Evolutionary conservation across 2,888 invertebrate genomes (phyloP), one percentile per base, ranked within the genome.

Genomic region (Agrochola litura): DNA sequence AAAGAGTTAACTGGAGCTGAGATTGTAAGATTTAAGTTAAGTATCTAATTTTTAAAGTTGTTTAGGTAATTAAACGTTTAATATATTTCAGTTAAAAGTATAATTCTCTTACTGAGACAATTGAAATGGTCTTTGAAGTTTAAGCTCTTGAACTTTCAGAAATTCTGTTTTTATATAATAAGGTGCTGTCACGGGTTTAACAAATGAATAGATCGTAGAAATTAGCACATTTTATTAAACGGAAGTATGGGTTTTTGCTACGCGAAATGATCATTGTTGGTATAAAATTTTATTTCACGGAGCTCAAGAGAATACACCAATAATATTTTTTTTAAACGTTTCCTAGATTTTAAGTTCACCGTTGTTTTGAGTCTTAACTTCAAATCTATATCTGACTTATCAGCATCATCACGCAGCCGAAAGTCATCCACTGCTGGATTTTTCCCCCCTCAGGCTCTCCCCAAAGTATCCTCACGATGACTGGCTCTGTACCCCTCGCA

Each of bases 11-110:
- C 52, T n/a, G 37, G n/a, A 79, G 25, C 25, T 41, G 52, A 86
- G 81, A 86, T 84, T 64, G 64, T 54, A 22, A 73, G 61, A 86
- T 84, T 75, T 68, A 70, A 70, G 10, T 77, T 66, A 86, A 83
- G 76, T 70, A 76, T 66, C 52, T 12, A 52, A 75, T 72, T 80
- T 84, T 60, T n/a, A 52, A 61, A 86, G 52, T 58, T 84, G 76
- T 73, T 84, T 73, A 61, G 63, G 46, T 73, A 85, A 84, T 84
- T 77, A 84, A 80, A 70, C 56, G 68, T 49, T 79, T 83, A 73
- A 76, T 74, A 70, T 74, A 12, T 83, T 76, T 69, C 46, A 65
- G 56, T 80, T 60, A 37, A 61, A 77, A 75, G 63, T 84, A 72
- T 60, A 71, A 68, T 83, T 79, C 19, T 79, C 43, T 49, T 49